Evolutionary conservation across 2,113 vertebrate species (phyloP).

Genomic region (Phrynosoma blainvillii): DNA sequence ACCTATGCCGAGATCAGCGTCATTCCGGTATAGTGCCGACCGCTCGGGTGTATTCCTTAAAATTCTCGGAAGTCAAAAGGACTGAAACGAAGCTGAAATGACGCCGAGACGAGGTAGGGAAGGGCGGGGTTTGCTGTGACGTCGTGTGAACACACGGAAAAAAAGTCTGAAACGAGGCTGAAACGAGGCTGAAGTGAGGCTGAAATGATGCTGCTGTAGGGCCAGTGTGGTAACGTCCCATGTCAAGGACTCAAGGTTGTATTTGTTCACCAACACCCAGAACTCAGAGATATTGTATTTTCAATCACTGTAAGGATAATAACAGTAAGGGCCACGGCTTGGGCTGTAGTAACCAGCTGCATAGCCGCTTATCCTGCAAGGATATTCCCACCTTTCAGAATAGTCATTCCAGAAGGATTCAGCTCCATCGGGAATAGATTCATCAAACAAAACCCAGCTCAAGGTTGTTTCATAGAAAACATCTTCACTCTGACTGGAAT

Average conservation of each 20-base stretch:
- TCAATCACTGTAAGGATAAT: slow-evolving; percentile 72
- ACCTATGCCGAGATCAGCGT: too few relatives aligned
- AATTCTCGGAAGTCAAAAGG: too few relatives aligned
- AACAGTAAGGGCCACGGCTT: slow-evolving; percentile 73
- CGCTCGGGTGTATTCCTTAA: too few relatives aligned
- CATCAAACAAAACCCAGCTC: slow-evolving; percentile 72
- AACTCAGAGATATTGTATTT: slow-evolving; percentile 73
- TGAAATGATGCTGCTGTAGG: too few relatives aligned
- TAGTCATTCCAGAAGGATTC: slow-evolving; percentile 78
- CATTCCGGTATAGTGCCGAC: too few relatives aligned
- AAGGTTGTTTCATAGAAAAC: slow-evolving; percentile 71
- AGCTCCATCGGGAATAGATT: slow-evolving; percentile 69
- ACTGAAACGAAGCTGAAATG: too few relatives aligned
- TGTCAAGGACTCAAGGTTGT: slow-evolving; percentile 80
- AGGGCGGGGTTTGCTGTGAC: too few relatives aligned
- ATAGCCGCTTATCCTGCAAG: slow-evolving; percentile 72
- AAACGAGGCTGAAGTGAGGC: too few relatives aligned
- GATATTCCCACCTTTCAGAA: slow-evolving; percentile 72
- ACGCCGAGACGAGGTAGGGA: too few relatives aligned
- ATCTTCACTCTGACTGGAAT: neutral
- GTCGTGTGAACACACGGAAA: too few relatives aligned
- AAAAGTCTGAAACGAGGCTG: too few relatives aligned
- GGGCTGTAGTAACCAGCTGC: slow-evolving; percentile 78
- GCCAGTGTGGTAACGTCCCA: too few relatives aligned
- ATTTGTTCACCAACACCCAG: slow-evolving; percentile 73